phyloP scores from a whole-genome alignment of 2,797 vertebrate genomes.

The Cynopterus sphinx region DNA sequence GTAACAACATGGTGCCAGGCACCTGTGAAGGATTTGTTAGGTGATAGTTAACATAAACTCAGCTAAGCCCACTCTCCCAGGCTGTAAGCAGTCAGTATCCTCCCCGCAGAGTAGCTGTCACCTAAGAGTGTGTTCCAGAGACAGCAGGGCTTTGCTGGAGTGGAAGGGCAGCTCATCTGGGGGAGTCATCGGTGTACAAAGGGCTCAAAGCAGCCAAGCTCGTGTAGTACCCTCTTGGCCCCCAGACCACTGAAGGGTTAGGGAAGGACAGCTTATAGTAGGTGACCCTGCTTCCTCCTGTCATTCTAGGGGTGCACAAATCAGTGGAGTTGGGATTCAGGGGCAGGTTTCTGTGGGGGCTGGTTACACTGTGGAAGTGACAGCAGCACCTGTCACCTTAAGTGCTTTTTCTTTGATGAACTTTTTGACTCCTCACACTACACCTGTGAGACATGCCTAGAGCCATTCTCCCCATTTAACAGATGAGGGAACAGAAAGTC shows the following conservation, averaged over 20 bases:
- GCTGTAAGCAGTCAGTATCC: not conserved
- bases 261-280: not conserved
- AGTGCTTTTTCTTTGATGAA: not conserved
- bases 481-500: not conserved
- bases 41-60: not conserved
- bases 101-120: not conserved
- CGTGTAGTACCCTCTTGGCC: not conserved
- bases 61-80: not conserved
- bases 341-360: not conserved
- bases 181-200: not conserved
- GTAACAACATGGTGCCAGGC: not conserved
- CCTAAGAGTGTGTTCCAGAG: accelerated
- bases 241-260: too few relatives aligned
- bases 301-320: not conserved
- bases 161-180: not conserved
- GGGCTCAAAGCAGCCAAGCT: not conserved
- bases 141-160: not conserved
- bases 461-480: not conserved
- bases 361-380: not conserved
- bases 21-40: not conserved
- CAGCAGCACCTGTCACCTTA: not conserved
- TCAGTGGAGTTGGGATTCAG: not conserved
- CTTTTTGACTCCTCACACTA: not conserved
- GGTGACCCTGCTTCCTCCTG: not conserved
- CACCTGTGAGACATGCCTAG: not conserved